A percentile compares a stretch with the other conserved stretches of the same genome.
Conservation (phyloP, 2,888 invertebrate species). For the Ditula angustiorana region DNA sequence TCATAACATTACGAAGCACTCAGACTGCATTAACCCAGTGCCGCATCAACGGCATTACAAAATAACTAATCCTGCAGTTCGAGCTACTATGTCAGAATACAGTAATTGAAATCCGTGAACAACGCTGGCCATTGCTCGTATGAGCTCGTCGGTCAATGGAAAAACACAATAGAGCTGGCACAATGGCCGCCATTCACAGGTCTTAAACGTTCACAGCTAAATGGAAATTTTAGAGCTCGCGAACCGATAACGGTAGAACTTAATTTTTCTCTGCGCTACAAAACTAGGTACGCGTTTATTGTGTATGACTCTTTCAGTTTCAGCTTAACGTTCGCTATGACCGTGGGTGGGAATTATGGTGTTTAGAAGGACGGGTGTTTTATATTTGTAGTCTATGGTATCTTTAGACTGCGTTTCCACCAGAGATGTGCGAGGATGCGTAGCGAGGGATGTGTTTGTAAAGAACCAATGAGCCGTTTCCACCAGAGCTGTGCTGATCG, state of each 20-base stretch:
- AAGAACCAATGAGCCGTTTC: too few species aligned
- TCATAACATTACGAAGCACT: slow-evolving; percentile 28
- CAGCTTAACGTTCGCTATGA: slow-evolving; percentile 19
- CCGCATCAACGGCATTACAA: slow-evolving; percentile 41
- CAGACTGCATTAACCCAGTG: slow-evolving; percentile 25
- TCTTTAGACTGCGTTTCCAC: too few species aligned
- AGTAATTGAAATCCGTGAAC: slow-evolving; percentile 73
- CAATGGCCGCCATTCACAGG: slow-evolving; percentile 72
- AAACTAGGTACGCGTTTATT: slow-evolving; percentile 41
- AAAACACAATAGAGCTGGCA: slow-evolving; percentile 75
- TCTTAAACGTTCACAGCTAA: slow-evolving; percentile 75
- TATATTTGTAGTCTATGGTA: too few species aligned
- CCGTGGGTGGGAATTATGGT: too few species aligned
- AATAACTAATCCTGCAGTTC: slow-evolving; percentile 62
- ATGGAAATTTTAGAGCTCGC: slow-evolving; percentile 78
- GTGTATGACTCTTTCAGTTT: slow-evolving; percentile 31
- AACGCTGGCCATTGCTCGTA: slow-evolving; percentile 61
- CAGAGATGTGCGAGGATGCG: too few species aligned
- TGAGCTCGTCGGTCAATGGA: slow-evolving; percentile 74
- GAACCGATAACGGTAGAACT: slow-evolving; percentile 63
- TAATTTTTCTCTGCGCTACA: slow-evolving; percentile 55
- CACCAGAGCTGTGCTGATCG: too few species aligned
- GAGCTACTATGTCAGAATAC: slow-evolving; percentile 63
- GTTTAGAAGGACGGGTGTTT: too few species aligned
- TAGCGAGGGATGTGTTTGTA: too few species aligned